A percentile compares a stretch with the other conserved stretches of the same genome.
These are phyloP conservation scores for Micoletzkya japonica DNA, from an alignment of 2,888 invertebrate species.

Conservation along the genomic window DNA sequence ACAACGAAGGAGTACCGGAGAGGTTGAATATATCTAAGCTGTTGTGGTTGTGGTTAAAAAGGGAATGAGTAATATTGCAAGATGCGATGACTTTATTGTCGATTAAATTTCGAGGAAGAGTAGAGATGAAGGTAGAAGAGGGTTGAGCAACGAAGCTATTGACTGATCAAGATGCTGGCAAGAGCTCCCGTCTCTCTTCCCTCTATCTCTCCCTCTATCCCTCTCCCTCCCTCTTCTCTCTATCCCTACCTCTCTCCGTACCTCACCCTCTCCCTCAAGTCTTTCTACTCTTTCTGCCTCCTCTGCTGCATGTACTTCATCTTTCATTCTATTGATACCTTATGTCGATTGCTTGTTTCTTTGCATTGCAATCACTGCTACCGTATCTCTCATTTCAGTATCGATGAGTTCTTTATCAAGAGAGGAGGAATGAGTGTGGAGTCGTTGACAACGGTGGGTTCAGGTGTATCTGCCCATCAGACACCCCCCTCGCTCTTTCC, in stretches of 20 bases:
- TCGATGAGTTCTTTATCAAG: no score
- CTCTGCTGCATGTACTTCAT: neutral
- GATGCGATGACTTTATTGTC: no score
- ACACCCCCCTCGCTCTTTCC: no score
- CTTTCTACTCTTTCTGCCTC: neutral
- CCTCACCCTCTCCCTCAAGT: neutral
- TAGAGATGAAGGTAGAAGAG: neutral
- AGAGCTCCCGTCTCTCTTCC: slow-evolving; percentile 4
- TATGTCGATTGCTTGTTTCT: neutral
- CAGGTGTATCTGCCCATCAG: no score
- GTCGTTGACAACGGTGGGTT: no score
- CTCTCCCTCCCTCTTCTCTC: slow-evolving; percentile 19
- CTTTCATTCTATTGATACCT: neutral
- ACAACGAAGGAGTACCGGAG: no score
- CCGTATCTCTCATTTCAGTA: no score
- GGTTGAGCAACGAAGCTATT: neutral
- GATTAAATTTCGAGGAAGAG: neutral
- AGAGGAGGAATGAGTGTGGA: no score
- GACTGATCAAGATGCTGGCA: neutral
- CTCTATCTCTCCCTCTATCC: slow-evolving; percentile 18
- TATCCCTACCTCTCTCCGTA: slow-evolving; percentile 4
- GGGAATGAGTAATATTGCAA: no score
- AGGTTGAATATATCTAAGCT: no score
- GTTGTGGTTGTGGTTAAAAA: no score
- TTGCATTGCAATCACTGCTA: neutral